Conservation (phyloP, 2,797 vertebrate genomes). For the Dendrocincla fuliginosa region DNA sequence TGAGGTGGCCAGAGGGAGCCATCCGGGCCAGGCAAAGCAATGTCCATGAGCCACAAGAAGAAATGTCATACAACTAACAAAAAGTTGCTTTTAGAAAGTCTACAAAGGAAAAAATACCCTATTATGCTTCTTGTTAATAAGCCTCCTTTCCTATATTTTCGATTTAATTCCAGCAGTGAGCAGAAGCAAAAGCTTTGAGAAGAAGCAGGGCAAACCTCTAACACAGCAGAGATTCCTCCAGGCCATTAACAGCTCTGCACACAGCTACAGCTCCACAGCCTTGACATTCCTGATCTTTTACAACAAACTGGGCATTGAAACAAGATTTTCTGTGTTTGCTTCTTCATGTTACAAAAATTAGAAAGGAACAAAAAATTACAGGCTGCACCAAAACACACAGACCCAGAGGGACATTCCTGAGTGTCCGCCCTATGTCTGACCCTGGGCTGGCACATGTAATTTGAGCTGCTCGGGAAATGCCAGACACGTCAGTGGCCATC, state of each 20-base stretch:
- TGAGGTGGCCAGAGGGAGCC: accelerated
- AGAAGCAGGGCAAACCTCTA: background rate
- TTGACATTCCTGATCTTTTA: conserved; percentile 32
- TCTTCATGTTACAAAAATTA: background rate
- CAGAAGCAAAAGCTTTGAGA: background rate
- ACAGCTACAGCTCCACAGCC: background rate
- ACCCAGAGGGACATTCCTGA: conserved; percentile 21
- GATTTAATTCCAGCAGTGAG: background rate
- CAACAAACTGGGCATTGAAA: conserved; percentile 19
- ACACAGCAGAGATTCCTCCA: background rate
- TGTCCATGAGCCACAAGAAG: accelerated
- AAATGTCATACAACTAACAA: background rate
- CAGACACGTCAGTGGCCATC: background rate
- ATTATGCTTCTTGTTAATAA: background rate
- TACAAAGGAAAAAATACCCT: background rate
- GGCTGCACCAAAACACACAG: background rate
- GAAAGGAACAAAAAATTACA: conserved; percentile 19
- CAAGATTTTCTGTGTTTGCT: conserved; percentile 29
- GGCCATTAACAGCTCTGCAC: background rate
- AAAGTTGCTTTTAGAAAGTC: background rate
- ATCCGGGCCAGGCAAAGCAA: accelerated
- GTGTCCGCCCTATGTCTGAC: background rate
- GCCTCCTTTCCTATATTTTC: background rate
- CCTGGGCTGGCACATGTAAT: background rate
- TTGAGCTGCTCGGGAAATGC: background rate